phyloP scores from a whole-genome alignment of 2,797 vertebrate genomes.

The Danio aesculapii region DNA sequence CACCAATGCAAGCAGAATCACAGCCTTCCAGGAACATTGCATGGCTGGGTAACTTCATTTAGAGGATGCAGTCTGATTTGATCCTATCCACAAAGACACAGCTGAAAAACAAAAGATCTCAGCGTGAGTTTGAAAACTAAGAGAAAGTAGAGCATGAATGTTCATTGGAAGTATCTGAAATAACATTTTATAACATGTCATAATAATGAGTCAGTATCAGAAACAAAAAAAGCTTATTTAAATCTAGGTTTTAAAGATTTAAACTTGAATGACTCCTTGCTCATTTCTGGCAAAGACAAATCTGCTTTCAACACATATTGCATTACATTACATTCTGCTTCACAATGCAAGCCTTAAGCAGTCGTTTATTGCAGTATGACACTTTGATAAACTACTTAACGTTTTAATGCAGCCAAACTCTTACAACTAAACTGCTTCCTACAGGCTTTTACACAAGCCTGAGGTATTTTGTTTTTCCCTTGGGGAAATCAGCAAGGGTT shows the following conservation, averaged over 20 bases:
- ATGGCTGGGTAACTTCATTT: constrained; percentile 91
- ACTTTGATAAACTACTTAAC: background rate
- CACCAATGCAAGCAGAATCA: constrained; percentile 91
- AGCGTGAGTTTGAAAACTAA: background rate
- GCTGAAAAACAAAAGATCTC: constrained; percentile 17
- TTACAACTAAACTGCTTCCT: constrained; percentile 33
- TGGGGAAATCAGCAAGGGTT: constrained; percentile 81
- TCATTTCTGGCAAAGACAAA: background rate
- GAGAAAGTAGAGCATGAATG: background rate
- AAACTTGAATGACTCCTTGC: background rate
- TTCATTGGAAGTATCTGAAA: background rate
- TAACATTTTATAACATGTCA: background rate
- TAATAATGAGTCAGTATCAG: background rate
- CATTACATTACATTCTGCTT: background rate
- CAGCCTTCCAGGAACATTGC: constrained; percentile 97
- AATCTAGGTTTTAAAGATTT: background rate
- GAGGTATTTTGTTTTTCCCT: constrained; percentile 74
- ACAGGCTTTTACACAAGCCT: constrained; percentile 50
- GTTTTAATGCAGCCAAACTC: constrained; percentile 33
- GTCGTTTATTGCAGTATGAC: background rate
- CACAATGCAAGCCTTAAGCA: constrained; percentile 3
- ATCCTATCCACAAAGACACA: constrained; percentile 57
- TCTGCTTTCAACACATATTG: background rate
- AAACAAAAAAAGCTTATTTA: background rate
- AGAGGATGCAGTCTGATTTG: constrained; percentile 66